These are phyloP conservation scores for Rosalia funebris DNA, from an alignment of 2,888 invertebrate genomes.

Conservation along the genomic window DNA sequence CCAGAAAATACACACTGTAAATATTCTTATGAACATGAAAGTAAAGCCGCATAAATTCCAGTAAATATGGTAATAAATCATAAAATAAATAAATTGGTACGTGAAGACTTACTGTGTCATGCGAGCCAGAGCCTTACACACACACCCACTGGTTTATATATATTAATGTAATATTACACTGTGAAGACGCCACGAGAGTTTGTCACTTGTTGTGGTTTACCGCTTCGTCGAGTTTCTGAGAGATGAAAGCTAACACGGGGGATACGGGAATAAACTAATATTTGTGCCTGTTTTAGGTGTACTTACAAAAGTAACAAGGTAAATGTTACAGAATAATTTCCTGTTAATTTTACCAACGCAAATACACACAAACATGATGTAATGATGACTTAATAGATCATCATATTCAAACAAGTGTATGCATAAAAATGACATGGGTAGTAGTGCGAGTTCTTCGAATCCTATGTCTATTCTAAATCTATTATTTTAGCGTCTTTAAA, in stretches of 20 bases:
- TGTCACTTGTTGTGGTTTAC: slow-evolving; percentile 47
- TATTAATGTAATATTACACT: slow-evolving; percentile 49
- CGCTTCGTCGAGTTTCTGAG: slow-evolving; percentile 37
- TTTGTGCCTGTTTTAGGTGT: not conserved
- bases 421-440: too few relatives aligned
- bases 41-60: slow-evolving; percentile 31
- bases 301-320: too few relatives aligned
- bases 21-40: slow-evolving; percentile 18
- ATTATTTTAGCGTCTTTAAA: too few relatives aligned
- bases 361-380: too few relatives aligned
- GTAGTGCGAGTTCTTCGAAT: too few relatives aligned
- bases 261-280: slow-evolving; percentile 19
- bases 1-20: slow-evolving; percentile 8
- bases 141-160: slow-evolving; percentile 39
- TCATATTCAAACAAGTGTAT: too few relatives aligned
- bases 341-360: too few relatives aligned
- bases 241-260: slow-evolving; percentile 20
- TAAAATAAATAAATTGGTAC: slow-evolving; percentile 46
- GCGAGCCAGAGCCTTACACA: slow-evolving; percentile 35
- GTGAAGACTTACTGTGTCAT: slow-evolving; percentile 27
- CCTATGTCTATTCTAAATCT: too few relatives aligned
- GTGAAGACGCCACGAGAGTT: slow-evolving; percentile 44
- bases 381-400: too few relatives aligned
- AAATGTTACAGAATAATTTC: too few relatives aligned
- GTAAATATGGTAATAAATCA: slow-evolving; percentile 46